These are phyloP conservation scores for Hypselothyrea guttata DNA, from an alignment of 2,888 invertebrate genomes.

Conservation along the genomic window DNA sequence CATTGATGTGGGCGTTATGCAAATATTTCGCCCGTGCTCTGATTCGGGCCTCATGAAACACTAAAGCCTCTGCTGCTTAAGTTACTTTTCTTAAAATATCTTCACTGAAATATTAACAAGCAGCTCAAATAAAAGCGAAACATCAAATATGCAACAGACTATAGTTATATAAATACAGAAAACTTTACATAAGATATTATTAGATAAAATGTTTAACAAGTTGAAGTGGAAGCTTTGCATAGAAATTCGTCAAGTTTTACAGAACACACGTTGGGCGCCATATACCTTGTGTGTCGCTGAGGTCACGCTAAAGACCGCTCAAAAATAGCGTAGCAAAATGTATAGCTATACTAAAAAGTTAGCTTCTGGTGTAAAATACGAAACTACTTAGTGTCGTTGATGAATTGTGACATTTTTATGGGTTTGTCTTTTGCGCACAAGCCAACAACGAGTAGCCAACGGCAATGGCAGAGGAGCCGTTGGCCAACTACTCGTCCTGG, in stretches of 20 bases:
- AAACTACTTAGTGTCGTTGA: constrained; percentile 69
- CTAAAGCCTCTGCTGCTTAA: constrained; percentile 8
- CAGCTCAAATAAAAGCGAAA: constrained; percentile 3
- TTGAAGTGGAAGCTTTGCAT: too few species aligned
- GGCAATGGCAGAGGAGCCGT: constrained; percentile 34
- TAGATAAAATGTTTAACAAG: too few species aligned
- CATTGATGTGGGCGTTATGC: constrained; percentile 14
- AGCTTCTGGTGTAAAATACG: constrained; percentile 62
- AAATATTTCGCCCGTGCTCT: constrained; percentile 14
- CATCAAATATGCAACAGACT: constrained; percentile 13
- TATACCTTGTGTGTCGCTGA: too few species aligned
- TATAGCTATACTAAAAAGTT: constrained; percentile 22
- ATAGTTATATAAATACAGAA: not conserved
- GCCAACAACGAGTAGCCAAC: constrained; percentile 19
- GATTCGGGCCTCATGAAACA: constrained; percentile 19
- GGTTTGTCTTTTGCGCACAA: constrained; percentile 61
- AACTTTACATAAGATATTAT: not conserved
- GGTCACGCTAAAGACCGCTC: constrained; percentile 52
- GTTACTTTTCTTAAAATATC: too few species aligned
- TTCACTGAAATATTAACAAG: constrained; percentile 6
- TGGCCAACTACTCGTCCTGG: constrained; percentile 52
- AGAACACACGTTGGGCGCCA: too few species aligned
- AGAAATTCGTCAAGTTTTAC: too few species aligned
- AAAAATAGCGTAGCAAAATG: constrained; percentile 32
- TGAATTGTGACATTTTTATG: constrained; percentile 79